phyloP scores from a whole-genome alignment of 1,140 invertebrate genomes.

The Apis mellifera region DNA sequence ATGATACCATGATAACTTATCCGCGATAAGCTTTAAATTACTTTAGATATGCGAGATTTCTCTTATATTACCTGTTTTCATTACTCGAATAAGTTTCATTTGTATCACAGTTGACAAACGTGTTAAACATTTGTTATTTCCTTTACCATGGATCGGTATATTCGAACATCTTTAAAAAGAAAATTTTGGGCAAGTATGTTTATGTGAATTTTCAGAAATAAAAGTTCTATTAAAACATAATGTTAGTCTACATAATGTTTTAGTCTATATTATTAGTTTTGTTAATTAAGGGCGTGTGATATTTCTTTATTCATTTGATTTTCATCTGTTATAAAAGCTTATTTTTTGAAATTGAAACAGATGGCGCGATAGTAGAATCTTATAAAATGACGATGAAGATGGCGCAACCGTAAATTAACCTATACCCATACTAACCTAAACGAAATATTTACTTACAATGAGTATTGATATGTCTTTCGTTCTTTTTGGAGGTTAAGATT shows the following conservation, averaged over 20 bases:
- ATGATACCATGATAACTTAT: conserved; percentile 21
- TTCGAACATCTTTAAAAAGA: not conserved
- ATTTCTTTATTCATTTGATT: not conserved
- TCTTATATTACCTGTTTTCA: not conserved
- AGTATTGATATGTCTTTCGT: too few species aligned
- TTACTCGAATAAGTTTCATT: not conserved
- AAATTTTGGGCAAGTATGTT: too few species aligned
- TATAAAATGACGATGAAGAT: not conserved
- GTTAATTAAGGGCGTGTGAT: too few species aligned
- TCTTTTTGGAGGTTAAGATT: not conserved
- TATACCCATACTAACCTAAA: not conserved
- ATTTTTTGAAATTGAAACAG: not conserved
- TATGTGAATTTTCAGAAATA: not conserved
- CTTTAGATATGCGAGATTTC: not conserved
- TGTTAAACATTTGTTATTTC: not conserved
- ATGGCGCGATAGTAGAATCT: not conserved
- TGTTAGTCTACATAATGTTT: too few species aligned
- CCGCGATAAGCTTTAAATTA: conserved; percentile 8
- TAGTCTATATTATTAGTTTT: not conserved
- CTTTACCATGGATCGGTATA: conserved; percentile 26
- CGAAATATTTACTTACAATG: not conserved
- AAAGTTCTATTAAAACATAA: not conserved
- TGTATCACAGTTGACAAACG: not conserved
- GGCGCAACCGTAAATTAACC: not conserved
- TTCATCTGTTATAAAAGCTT: not conserved